phyloP scores from a whole-genome alignment of 2,113 vertebrate genomes.

The Dipodomys stephensi region DNA sequence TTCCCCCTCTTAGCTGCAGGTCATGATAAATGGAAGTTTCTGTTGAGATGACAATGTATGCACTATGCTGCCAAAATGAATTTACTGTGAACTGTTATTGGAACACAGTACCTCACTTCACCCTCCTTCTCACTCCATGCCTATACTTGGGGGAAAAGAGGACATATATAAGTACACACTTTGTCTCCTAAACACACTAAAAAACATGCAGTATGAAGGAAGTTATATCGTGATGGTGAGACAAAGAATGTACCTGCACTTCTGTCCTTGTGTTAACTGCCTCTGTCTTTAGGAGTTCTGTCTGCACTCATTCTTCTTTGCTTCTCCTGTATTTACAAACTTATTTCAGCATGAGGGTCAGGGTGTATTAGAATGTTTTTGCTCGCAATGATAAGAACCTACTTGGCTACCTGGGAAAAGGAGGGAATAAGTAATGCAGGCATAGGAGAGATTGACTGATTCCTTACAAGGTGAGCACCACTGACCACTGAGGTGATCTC shows the following conservation, averaged over 20 bases:
- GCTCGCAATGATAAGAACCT: background rate
- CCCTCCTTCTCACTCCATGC: background rate
- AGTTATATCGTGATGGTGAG: background rate
- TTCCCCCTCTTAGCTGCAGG: conserved; percentile 1
- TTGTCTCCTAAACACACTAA: conserved; percentile 33
- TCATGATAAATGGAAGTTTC: conserved; percentile 58
- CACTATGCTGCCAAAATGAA: conserved; percentile 38
- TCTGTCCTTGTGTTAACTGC: background rate
- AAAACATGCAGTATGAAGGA: background rate
- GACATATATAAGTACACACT: background rate
- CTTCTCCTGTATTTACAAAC: conserved; percentile 13
- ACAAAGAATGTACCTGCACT: background rate
- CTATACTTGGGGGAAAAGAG: background rate
- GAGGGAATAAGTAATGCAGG: background rate
- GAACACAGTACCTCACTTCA: background rate
- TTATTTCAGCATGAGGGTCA: background rate
- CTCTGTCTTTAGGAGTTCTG: background rate
- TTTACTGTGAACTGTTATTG: background rate
- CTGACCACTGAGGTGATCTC: background rate
- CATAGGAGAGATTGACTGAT: too few relatives aligned
- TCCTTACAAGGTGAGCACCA: background rate
- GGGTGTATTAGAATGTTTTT: background rate
- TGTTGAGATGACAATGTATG: conserved; percentile 1
- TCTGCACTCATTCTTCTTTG: background rate
- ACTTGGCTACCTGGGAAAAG: background rate